Base-by-base conservation (phyloP, 2,113 vertebrate genomes). In the Tonatia bakeri region DNA sequence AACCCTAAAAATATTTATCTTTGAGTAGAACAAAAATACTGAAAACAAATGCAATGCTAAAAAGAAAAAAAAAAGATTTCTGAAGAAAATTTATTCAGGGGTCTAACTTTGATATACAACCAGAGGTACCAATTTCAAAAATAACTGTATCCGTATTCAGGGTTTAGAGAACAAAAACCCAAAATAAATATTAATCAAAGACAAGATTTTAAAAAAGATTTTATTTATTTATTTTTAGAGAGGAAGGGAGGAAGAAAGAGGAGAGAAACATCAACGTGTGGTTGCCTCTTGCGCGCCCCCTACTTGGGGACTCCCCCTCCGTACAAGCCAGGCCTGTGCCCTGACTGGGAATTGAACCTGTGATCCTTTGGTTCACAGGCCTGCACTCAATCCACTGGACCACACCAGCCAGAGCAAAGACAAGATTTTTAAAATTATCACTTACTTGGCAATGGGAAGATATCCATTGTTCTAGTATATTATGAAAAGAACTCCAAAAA, bases 71-170 rank as follows among this genome's bases (percentile, higher is more conserved):
- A 72, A 28, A 92, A 38, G 56, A 10, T 59, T 80, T 72, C 36
- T 72, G 38, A 65, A 95, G 47, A 69, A 85, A 76, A 40, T 47
- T n/a, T 93, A 95, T 70, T 94, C 45, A 87, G 31, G 67, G 20
- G 65, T 1, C 31, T 76, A 87, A 93, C 67, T 94, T 33, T 80
- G 43, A 65, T 90, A 40, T 36, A 17, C 13, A 67, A 93, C 22
- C 61, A 90, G 75, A 76, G 12, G 72, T 72, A 70, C 26, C 54
- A 76, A 67, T 76, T 40, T 75, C n/a, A 91, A 73, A 91, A 83
- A 61, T 83, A 73, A 83, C 38, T 77, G 17, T 43, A 54, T 47
- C 16, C n/a, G 13, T 40, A 67, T 65, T 89, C n/a, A 93, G 43
- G 2, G 22, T 65, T 69, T 73, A 10, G 12, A 22, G 5, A 26